phyloP scores from a whole-genome alignment of 2,113 vertebrate genomes.

The Ctenodactylus gundi region DNA sequence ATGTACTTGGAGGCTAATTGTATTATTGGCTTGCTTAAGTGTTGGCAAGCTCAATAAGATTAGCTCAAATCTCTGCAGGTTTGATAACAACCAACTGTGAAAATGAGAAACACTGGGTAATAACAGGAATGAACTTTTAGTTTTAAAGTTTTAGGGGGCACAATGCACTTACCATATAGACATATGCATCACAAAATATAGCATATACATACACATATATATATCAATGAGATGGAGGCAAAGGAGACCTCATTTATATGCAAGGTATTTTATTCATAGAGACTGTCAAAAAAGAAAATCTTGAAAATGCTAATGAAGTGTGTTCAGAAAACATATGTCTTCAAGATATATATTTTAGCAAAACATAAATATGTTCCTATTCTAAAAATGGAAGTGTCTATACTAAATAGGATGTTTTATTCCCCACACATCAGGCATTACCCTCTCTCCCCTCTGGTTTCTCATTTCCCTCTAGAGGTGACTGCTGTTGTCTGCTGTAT shows the following conservation, averaged over 20 bases:
- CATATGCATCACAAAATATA: background rate
- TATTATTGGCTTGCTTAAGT: slow-evolving; percentile 16
- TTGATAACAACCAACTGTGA: slow-evolving; percentile 8
- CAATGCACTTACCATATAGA: background rate
- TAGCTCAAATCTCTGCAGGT: slow-evolving; percentile 30
- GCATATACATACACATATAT: background rate
- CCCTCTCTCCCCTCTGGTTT: slow-evolving; percentile 33
- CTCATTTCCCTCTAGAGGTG: slow-evolving; percentile 44
- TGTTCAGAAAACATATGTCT: slow-evolving; percentile 50
- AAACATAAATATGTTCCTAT: slow-evolving; percentile 50
- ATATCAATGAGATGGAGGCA: background rate
- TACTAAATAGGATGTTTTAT: slow-evolving; percentile 52
- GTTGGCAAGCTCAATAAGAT: background rate
- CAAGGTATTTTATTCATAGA: slow-evolving; percentile 34
- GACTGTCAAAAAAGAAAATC: slow-evolving; percentile 41
- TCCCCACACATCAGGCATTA: background rate
- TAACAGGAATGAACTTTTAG: background rate
- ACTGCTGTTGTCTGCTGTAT: slow-evolving; percentile 60
- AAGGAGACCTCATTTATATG: background rate
- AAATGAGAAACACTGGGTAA: slow-evolving; percentile 11
- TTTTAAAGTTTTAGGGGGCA: background rate
- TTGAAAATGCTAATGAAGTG: slow-evolving; percentile 31
- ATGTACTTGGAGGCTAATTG: slow-evolving; percentile 24
- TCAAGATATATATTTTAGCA: slow-evolving; percentile 51
- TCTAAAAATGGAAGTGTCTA: slow-evolving; percentile 58